Percentiles rank a stretch among this genome's conserved stretches.
phyloP scores from a whole-genome alignment of 2,888 invertebrate genomes.

The Apamea epomidion region DNA sequence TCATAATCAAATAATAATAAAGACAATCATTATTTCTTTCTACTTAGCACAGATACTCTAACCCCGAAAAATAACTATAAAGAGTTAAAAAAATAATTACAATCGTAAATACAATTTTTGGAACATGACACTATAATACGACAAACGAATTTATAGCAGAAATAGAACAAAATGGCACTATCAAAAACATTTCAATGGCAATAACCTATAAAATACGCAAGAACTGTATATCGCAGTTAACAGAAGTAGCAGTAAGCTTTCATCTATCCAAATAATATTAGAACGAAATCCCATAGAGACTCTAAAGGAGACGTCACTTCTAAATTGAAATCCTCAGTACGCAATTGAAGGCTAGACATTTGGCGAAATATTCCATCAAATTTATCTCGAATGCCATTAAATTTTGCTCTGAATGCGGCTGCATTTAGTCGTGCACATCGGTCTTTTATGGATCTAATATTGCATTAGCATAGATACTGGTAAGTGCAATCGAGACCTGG shows the following conservation, averaged over 20 bases:
- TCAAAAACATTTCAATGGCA: not conserved
- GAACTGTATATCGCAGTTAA: not conserved
- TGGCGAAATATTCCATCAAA: slow-evolving; percentile 46
- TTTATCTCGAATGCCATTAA: slow-evolving; percentile 42
- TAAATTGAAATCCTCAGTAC: slow-evolving; percentile 56
- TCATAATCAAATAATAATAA: too few species aligned
- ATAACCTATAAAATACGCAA: not conserved
- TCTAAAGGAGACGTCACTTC: slow-evolving; percentile 12
- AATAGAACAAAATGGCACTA: not conserved
- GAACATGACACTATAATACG: not conserved
- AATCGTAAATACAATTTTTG: not conserved
- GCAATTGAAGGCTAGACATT: slow-evolving; percentile 46
- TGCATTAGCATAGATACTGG: not conserved
- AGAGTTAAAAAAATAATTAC: not conserved
- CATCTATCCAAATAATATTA: slow-evolving; percentile 7
- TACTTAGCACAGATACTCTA: not conserved
- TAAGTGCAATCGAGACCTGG: not conserved
- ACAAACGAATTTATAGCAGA: not conserved
- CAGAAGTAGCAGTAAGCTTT: not conserved
- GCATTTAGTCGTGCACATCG: slow-evolving; percentile 4
- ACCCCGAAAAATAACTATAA: fast-evolving
- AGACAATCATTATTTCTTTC: not conserved
- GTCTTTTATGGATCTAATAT: slow-evolving; percentile 17
- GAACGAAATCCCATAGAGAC: slow-evolving; percentile 43
- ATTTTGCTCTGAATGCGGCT: slow-evolving; percentile 14